A percentile compares a stretch with the other conserved stretches of the same genome.
Evolutionary conservation across 2,113 vertebrate species (phyloP).

Genomic region (Dolichallabes microphthalmus): DNA sequence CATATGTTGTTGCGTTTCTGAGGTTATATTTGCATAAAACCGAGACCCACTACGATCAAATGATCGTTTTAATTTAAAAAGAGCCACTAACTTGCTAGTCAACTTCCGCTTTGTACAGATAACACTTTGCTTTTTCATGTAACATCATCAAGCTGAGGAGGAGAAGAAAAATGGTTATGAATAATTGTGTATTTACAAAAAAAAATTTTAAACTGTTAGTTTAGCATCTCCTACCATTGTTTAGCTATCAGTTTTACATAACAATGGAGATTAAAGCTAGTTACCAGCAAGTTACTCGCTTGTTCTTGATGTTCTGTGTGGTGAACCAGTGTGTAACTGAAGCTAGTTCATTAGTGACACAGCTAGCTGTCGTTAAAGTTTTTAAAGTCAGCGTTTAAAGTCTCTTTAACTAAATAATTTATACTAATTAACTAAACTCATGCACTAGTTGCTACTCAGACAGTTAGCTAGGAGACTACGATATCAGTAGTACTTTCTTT

Average conservation of each 20-base stretch:
- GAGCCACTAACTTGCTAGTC: not conserved
- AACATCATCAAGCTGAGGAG: not conserved
- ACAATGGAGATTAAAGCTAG: not conserved
- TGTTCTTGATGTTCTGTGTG: not conserved
- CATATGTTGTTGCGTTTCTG: no score
- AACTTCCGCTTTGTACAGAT: not conserved
- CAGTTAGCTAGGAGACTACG: not conserved
- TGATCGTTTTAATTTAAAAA: no score
- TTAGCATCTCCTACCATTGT: not conserved
- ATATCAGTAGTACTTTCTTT: not conserved
- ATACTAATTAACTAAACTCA: not conserved
- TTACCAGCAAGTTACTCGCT: not conserved
- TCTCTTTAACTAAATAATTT: not conserved
- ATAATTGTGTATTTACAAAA: not conserved
- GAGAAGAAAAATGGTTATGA: not conserved
- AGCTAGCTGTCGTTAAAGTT: not conserved
- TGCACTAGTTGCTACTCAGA: not conserved
- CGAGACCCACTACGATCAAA: no score
- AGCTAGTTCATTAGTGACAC: not conserved
- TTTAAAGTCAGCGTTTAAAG: not conserved
- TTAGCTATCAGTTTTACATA: not conserved
- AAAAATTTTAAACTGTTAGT: not conserved
- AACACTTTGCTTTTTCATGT: not conserved
- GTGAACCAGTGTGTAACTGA: not conserved
- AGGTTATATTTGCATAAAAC: no score